Base-by-base conservation (phyloP, 2,113 vertebrate genomes). In the Neolamprologus cancellatus region DNA sequence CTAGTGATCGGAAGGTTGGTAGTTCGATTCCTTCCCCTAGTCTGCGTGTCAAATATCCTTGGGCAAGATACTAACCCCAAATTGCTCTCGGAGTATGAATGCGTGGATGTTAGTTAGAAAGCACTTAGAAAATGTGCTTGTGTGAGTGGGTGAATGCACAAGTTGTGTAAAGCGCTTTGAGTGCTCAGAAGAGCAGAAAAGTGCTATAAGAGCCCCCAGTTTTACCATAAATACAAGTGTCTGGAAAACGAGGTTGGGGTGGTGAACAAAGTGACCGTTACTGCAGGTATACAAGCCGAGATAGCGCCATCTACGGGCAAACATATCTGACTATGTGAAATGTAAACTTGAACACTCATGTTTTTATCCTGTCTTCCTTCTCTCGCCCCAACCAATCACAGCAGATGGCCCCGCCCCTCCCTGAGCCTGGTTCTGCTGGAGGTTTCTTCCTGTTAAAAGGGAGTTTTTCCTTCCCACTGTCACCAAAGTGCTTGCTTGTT, bases 331-430 rank as follows among this genome's bases (percentile, higher is more conserved):
- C 53, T 23, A 55, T 55, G 23, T 25, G 23, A 55, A 55, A 25
- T 25, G 12, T 25, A 25, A 55, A 25, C 23, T 8, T 55, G 53
- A 25, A 25, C 12, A 55, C 53, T 55, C 53, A 0, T 55, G 23
- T 25, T 6, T 25, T 25, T 25, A 55, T 55, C 53, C 53, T 25
- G 53, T 8, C 6, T 55, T 55, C 23, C 53, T 8, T 55, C 55
- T 30, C 8, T 57, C 14, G 0, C 55, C 2, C 25, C 25, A 30
- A 30, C 25, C 25, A 1, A 1, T 9, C 55, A 2, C 23, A 8
- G 54, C 54, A 57, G 25, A 30, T 59, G 55, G 25, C 5, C 3
- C 8, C 25, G 8, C 55, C 55, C 25, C 14, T 59, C 1, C 2
- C 25, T 15, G 13, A 57, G 54, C 25, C 25, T 15, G 28, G 15